phyloP scores from a whole-genome alignment of 92 coral and sea anemone genomes.

The Epizoanthus illoricatus region DNA sequence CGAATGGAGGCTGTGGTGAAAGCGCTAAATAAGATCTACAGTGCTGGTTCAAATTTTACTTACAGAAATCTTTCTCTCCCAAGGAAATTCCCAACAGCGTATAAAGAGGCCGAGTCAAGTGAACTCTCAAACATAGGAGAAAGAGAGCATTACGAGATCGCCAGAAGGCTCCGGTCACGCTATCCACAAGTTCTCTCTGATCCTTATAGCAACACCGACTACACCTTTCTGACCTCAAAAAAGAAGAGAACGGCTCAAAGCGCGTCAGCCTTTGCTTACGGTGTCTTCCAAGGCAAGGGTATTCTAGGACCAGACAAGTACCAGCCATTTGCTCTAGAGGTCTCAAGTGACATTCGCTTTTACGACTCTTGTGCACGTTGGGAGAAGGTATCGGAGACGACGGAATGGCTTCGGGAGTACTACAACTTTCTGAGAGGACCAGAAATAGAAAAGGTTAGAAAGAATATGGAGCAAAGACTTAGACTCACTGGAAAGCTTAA shows the following conservation, averaged over 20 bases:
- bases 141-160: conserved; percentile 63
- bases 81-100: conserved; percentile 59
- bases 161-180: conserved; percentile 56
- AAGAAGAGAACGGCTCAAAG: conserved; percentile 74
- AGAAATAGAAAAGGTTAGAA: neutral
- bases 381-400: conserved; percentile 43
- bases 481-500: conserved; percentile 50
- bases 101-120: conserved; percentile 44
- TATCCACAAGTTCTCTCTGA: conserved; percentile 52
- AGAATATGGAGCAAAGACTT: conserved; percentile 38
- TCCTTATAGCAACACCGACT: conserved; percentile 65
- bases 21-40: conserved; percentile 55
- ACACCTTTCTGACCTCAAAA: conserved; percentile 56
- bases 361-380: conserved; percentile 65
- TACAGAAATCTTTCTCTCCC: conserved; percentile 76
- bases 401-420: conserved; percentile 41
- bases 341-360: conserved; percentile 68
- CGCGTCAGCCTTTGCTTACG: conserved; percentile 77
- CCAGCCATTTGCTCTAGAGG: conserved; percentile 73
- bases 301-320: conserved; percentile 53
- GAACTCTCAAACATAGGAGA: conserved; percentile 70
- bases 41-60: conserved; percentile 41
- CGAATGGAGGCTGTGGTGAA: conserved; percentile 42
- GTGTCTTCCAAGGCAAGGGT: conserved; percentile 73
- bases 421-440: neutral